Base-by-base conservation (phyloP, 2,797 vertebrate species). In the Triplophysa bombifrons region DNA sequence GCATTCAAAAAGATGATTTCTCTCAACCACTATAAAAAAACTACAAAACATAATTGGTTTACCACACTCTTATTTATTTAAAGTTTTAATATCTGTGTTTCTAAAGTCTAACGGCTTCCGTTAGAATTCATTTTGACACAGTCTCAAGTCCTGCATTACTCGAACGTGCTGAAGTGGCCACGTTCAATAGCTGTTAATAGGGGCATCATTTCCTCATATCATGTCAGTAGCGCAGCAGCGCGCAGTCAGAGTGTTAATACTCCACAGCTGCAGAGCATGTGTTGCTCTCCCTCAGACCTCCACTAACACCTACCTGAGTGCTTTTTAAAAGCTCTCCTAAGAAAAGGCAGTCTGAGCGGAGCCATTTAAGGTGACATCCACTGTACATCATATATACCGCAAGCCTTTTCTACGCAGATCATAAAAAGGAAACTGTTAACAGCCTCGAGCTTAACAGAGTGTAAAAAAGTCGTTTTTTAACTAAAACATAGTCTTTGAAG, bases 181-280 rank as follows among this genome's bases (percentile, higher is more conserved):
- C 34, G 30, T 72, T 81, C 71, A 81, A 65, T 66, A 69, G 68
- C 56, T 65, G 66, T 78, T 63, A 65, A 77, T 68, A 82, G 48
- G 60, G 65, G 38, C 61, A 69, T 73, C 19, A 27, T 79, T 74
- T 50, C 72, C 72, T 78, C 74, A 58, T 58, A 65, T 60, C 50
- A 67, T 60, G 22, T 83, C 77, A 58, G 78, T 76, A 73, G 80
- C 68, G 65, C 56, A 64, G 77, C 63, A 63, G 58, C 4, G 56
- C 44, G 48, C 72, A 73, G 76, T 51, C 79, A 65, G 70, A 83
- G 80, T 86, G 79, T 83, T 65, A 72, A 80, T 63, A 76, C 70
- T 79, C 25, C 78, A 86, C 84, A 87, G 84, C 84, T 86, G 86
- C 78, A 78, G 65, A 73, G 56, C 84, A 87, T 86, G 80, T 86